Conservation (phyloP, 1,140 invertebrate species). For the Stenopsyche tienmushanensis region DNA sequence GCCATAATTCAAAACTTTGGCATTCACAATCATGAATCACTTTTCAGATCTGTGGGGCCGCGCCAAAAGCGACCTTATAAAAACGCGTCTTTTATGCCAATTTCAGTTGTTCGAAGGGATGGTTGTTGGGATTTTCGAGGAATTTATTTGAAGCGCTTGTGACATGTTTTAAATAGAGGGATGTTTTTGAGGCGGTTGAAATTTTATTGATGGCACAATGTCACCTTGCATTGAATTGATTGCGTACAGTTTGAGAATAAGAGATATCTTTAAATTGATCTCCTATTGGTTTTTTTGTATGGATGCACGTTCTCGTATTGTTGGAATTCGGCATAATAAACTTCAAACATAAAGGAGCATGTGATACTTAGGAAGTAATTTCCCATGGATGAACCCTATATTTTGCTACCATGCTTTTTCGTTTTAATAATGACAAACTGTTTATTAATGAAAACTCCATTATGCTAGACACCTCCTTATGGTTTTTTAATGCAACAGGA, state of each 20-base stretch:
- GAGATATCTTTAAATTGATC: too few relatives aligned
- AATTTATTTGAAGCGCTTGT: not conserved
- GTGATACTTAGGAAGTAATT: too few relatives aligned
- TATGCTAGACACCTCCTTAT: constrained; percentile 32
- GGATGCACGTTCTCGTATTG: too few relatives aligned
- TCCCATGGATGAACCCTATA: too few relatives aligned
- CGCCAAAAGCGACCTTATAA: not conserved
- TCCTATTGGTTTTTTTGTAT: too few relatives aligned
- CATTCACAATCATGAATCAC: not conserved
- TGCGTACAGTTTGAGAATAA: too few relatives aligned
- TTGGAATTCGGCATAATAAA: too few relatives aligned
- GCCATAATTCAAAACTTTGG: constrained; percentile 33
- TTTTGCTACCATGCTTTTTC: too few relatives aligned
- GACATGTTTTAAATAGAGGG: constrained; percentile 5
- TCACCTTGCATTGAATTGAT: constrained; percentile 7
- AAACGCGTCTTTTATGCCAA: not conserved
- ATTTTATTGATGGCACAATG: constrained; percentile 7
- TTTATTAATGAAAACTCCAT: constrained; percentile 34
- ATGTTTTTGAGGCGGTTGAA: not conserved
- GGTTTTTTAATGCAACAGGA: constrained; percentile 9
- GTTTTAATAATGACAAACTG: constrained; percentile 35
- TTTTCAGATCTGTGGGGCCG: not conserved
- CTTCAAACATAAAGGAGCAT: too few relatives aligned
- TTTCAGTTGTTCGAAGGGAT: not conserved
- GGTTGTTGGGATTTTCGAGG: not conserved